These are phyloP conservation scores for Periophthalmus modestus DNA, from an alignment of 2,113 vertebrate genomes.

Conservation along the genomic window DNA sequence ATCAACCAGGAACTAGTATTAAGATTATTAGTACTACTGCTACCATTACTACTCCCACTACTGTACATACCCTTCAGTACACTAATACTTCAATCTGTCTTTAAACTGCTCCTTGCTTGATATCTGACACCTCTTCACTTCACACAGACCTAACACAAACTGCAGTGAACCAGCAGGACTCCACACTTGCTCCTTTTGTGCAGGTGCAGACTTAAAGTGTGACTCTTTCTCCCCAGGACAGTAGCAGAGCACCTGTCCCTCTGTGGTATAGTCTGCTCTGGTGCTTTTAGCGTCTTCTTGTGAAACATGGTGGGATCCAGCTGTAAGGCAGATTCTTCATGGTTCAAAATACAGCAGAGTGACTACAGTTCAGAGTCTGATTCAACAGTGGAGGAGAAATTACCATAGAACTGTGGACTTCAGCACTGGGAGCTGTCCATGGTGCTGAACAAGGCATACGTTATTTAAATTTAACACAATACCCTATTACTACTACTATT, in stretches of 20 bases:
- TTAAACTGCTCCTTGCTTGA: not conserved
- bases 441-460: slow-evolving; percentile 8
- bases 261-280: slow-evolving; percentile 1
- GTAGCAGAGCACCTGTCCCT: not conserved
- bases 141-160: not conserved
- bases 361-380: slow-evolving; percentile 8
- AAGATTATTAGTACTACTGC: too few species aligned
- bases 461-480: too few species aligned
- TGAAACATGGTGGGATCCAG: not conserved
- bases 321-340: slow-evolving; percentile 18
- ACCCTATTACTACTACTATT: too few species aligned
- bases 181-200: not conserved
- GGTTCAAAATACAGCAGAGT: slow-evolving; percentile 23
- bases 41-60: too few species aligned
- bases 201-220: not conserved
- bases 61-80: too few species aligned
- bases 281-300: slow-evolving; percentile 7
- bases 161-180: not conserved
- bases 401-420: not conserved
- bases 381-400: not conserved
- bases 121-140: not conserved
- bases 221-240: not conserved
- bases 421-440: slow-evolving; percentile 14
- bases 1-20: too few species aligned
- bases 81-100: too few species aligned